Percentiles rank a stretch among this genome's conserved stretches.
Conservation (phyloP, 2,888 invertebrate genomes). For the Corythucha ciliata region DNA sequence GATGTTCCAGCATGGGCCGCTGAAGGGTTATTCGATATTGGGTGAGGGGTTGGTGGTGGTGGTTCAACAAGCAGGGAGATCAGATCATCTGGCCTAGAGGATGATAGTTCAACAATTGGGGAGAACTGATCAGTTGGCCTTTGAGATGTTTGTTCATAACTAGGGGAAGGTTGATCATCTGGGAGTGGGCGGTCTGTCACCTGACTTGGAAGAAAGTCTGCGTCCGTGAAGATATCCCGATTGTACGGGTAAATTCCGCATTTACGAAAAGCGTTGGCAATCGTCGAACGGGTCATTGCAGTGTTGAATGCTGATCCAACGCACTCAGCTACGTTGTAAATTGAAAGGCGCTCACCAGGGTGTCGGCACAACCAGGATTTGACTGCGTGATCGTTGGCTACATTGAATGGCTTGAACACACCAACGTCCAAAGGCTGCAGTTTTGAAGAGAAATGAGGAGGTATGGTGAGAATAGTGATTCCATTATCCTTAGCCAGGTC, state of each 20-base stretch:
- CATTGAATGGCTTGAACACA: conserved; percentile 37
- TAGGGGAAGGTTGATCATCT: no score
- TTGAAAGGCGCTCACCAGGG: conserved; percentile 35
- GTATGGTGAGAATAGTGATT: conserved; percentile 40
- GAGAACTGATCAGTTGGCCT: no score
- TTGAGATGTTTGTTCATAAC: no score
- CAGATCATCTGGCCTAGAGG: no score
- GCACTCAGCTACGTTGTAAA: conserved; percentile 35
- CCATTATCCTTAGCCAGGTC: conserved; percentile 39
- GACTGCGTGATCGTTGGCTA: conserved; percentile 31
- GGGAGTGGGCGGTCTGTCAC: no score
- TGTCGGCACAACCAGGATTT: conserved; percentile 32
- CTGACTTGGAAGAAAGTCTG: no score
- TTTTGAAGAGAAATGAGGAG: conserved; percentile 41
- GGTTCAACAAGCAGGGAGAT: no score
- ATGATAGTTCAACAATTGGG: no score
- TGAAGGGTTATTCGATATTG: no score
- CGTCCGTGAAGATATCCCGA: conserved; percentile 28
- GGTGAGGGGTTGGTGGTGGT: no score
- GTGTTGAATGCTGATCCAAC: conserved; percentile 25
- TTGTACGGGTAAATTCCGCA: conserved; percentile 34
- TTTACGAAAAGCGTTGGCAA: conserved; percentile 31
- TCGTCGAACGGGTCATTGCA: conserved; percentile 31
- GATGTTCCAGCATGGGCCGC: no score
- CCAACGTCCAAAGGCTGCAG: conserved; percentile 40